Percentiles rank a stretch among this genome's conserved stretches.
These are phyloP conservation scores for Lagorchestes hirsutus DNA, from an alignment of 2,797 vertebrate genomes.

Conservation along the genomic window DNA sequence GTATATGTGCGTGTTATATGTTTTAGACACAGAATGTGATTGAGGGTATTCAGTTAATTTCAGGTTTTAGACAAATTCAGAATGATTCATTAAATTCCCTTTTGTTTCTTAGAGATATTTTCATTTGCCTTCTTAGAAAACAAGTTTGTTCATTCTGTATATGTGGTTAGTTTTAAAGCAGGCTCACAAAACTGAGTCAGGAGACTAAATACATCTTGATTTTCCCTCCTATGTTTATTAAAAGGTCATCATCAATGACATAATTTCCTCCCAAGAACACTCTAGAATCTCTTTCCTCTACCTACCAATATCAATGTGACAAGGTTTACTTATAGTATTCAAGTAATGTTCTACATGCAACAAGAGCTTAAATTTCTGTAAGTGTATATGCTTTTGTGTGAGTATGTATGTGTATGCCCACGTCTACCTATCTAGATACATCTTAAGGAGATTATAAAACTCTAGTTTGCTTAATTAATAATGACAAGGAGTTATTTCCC, in stretches of 20 bases:
- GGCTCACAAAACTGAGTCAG: neutral
- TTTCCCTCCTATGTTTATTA: neutral
- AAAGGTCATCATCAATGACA: neutral
- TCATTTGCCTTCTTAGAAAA: neutral
- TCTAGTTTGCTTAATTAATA: neutral
- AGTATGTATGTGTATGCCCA: neutral
- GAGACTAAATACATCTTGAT: neutral
- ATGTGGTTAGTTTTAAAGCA: neutral
- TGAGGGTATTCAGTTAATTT: neutral
- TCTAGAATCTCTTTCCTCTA: neutral
- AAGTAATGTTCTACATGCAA: neutral
- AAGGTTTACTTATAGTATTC: neutral
- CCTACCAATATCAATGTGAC: neutral
- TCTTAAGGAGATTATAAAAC: neutral
- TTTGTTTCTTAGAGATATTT: neutral
- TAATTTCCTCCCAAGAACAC: neutral
- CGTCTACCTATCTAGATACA: neutral
- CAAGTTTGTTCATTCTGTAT: neutral
- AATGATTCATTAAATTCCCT: neutral
- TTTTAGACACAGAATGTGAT: neutral
- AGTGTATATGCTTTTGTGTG: neutral
- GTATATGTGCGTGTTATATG: neutral
- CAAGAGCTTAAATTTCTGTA: neutral
- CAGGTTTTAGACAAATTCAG: neutral
- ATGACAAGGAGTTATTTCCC: constrained; percentile 26